These are phyloP conservation scores for Erpornis zantholeuca DNA, from an alignment of 2,113 vertebrate genomes.

Conservation along the genomic window DNA sequence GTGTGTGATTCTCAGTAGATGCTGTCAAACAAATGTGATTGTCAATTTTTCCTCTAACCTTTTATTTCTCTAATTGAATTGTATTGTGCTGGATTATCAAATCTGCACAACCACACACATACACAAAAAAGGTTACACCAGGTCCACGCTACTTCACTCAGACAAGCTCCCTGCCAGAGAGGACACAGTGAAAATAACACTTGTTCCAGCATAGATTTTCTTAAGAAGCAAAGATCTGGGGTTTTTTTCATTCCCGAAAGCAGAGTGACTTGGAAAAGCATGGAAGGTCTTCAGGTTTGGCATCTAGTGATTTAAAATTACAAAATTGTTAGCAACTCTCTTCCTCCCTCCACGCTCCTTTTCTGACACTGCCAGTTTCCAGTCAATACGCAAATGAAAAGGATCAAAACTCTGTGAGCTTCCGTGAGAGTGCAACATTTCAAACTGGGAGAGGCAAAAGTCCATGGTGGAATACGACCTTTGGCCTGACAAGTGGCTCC, in stretches of 20 bases:
- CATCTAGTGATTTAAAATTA: neutral
- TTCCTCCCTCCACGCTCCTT: neutral
- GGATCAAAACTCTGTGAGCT: neutral
- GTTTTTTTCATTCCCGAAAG: neutral
- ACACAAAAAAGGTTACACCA: neutral
- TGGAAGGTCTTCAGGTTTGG: neutral
- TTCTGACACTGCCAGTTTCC: neutral
- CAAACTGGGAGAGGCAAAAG: neutral
- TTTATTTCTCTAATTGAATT: conserved; percentile 51
- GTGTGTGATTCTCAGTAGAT: neutral
- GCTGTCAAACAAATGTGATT: conserved; percentile 1
- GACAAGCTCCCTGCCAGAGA: neutral
- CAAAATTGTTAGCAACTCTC: neutral
- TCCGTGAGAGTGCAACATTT: neutral
- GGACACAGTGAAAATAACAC: neutral
- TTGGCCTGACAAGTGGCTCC: neutral
- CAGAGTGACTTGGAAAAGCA: neutral
- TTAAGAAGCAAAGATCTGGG: neutral
- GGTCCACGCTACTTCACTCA: neutral
- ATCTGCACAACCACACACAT: neutral
- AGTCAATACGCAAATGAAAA: neutral
- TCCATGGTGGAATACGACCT: neutral
- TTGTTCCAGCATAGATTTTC: neutral
- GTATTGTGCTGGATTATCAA: neutral
- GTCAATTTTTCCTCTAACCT: neutral